These are phyloP conservation scores for Arothron firmamentum DNA, from an alignment of 2,113 vertebrate genomes.

Conservation along the genomic window DNA sequence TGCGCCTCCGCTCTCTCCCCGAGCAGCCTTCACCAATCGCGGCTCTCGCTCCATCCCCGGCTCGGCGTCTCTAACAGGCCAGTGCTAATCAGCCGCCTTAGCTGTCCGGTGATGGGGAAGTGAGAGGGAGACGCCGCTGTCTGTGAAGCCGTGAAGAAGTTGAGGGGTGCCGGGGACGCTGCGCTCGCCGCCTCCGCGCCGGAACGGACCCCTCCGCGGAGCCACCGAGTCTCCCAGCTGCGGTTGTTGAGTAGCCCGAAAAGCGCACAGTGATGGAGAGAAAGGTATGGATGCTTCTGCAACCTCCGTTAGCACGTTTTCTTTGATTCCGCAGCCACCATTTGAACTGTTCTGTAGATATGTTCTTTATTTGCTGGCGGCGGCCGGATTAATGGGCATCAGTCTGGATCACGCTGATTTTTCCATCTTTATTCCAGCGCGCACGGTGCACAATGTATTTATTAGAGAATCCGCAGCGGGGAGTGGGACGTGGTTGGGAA, in stretches of 20 bases:
- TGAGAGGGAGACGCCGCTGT: conserved; percentile 52
- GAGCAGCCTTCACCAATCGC: conserved; percentile 69
- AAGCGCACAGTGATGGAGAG: conserved; percentile 75
- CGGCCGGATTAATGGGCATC: conserved; percentile 63
- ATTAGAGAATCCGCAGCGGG: neutral
- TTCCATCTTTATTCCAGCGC: neutral
- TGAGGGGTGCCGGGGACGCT: conserved; percentile 56
- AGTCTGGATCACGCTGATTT: conserved; percentile 5
- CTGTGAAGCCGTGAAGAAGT: conserved; percentile 64
- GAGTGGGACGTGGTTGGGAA: conserved; percentile 27
- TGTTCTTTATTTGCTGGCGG: conserved; percentile 49
- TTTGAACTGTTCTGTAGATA: conserved; percentile 52
- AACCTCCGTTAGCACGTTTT: conserved; percentile 50
- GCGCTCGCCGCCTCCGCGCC: conserved; percentile 33
- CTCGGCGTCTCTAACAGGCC: conserved; percentile 66
- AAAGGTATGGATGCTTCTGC: conserved; percentile 74
- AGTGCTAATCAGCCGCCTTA: conserved; percentile 52
- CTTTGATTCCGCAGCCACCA: conserved; percentile 63
- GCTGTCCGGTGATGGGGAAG: conserved; percentile 66
- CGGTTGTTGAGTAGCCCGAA: conserved; percentile 49
- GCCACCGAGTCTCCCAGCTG: conserved; percentile 49
- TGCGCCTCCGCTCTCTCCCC: conserved; percentile 68
- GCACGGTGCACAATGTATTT: conserved; percentile 28
- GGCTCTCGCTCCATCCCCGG: conserved; percentile 67
- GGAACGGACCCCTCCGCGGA: conserved; percentile 46